phyloP scores from a whole-genome alignment of 2,797 vertebrate species.

The Squalus acanthias region DNA sequence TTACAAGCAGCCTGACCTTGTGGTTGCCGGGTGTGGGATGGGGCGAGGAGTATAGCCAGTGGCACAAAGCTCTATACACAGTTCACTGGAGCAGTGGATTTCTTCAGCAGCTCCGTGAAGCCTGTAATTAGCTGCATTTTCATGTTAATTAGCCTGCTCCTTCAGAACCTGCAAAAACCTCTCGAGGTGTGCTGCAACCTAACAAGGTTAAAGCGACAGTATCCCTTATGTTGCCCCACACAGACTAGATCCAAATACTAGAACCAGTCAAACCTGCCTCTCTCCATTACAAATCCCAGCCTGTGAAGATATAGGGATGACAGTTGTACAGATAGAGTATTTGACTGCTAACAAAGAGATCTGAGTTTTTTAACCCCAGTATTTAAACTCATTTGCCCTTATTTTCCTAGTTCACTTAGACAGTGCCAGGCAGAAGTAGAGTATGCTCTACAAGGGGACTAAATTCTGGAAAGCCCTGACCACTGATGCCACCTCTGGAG shows the following conservation, averaged over 20 bases:
- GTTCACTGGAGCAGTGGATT: constrained; percentile 37
- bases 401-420: not conserved
- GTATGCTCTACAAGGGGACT: not conserved
- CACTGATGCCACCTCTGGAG: too few relatives aligned
- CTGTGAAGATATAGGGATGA: not conserved
- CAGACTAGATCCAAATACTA: not conserved
- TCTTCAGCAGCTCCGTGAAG: constrained; percentile 37
- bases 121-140: constrained; percentile 52
- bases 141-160: constrained; percentile 55
- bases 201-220: constrained; percentile 36
- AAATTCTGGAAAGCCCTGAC: not conserved
- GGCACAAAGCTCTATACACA: constrained; percentile 31
- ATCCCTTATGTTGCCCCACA: not conserved
- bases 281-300: not conserved
- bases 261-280: not conserved
- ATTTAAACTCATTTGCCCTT: not conserved
- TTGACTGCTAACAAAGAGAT: not conserved
- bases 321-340: not conserved
- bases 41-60: constrained; percentile 27
- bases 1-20: constrained; percentile 30
- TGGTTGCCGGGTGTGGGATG: not conserved
- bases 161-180: constrained; percentile 41
- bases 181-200: constrained; percentile 26
- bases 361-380: not conserved
- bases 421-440: not conserved